These are phyloP conservation scores for Silvanus unidentatus DNA, from an alignment of 2,888 invertebrate species.

Conservation along the genomic window DNA sequence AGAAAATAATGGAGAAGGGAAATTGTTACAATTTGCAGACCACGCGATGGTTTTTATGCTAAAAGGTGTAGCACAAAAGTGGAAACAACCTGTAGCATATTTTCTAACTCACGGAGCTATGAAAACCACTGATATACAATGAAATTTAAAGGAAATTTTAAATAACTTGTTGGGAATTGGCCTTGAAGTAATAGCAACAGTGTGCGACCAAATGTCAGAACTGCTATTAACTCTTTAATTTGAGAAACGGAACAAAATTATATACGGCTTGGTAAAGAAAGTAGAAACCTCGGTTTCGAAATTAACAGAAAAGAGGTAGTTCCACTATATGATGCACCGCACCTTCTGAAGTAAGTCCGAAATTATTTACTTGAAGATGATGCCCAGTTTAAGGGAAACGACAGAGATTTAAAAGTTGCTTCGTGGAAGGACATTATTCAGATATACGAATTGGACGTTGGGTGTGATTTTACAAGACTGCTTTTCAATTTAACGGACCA, in stretches of 20 bases:
- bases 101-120: constrained; percentile 14
- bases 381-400: too few species aligned
- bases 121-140: constrained; percentile 9
- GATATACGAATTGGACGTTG: constrained; percentile 7
- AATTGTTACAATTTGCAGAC: too few species aligned
- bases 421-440: constrained; percentile 13
- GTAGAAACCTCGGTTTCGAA: not conserved
- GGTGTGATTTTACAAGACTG: not conserved
- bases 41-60: constrained; percentile 11
- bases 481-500: not conserved
- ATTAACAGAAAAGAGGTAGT: not conserved
- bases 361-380: not conserved
- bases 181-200: constrained; percentile 16
- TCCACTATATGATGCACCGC: not conserved
- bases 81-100: constrained; percentile 17
- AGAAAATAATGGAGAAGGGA: too few species aligned
- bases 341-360: not conserved
- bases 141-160: too few species aligned
- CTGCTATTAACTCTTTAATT: constrained; percentile 12
- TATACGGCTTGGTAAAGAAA: not conserved
- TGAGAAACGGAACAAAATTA: too few species aligned
- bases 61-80: constrained; percentile 11
- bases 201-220: constrained; percentile 20
- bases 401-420: constrained; percentile 2
- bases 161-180: constrained; percentile 9